Evolutionary conservation across 2,888 invertebrate species (phyloP).

Genomic region (Celastrina argiolus): DNA sequence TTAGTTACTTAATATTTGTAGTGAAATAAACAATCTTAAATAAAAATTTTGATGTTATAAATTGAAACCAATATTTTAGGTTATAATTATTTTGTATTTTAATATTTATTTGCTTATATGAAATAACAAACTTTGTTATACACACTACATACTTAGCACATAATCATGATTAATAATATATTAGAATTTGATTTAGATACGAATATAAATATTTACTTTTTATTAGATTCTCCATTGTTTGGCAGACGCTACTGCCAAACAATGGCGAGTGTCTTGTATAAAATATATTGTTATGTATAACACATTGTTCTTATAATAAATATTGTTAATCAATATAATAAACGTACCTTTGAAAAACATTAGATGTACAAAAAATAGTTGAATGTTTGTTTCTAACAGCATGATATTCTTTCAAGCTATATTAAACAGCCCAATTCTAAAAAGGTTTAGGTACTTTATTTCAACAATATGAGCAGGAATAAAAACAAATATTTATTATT

Average conservation of each 20-base stretch:
- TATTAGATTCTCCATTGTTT: not conserved
- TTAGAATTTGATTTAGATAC: not conserved
- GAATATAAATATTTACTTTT: not conserved
- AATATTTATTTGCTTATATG: too few relatives aligned
- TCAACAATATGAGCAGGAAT: not conserved
- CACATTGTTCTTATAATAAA: constrained; percentile 5
- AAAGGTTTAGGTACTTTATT: too few relatives aligned
- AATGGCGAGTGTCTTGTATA: not conserved
- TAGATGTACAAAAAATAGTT: too few relatives aligned
- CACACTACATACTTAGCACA: not conserved
- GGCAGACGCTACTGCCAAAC: not conserved
- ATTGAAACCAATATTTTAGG: too few relatives aligned
- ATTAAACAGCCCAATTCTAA: too few relatives aligned
- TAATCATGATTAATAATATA: not conserved
- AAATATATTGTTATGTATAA: not conserved
- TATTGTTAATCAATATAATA: not conserved
- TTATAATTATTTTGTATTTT: too few relatives aligned
- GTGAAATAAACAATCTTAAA: too few relatives aligned
- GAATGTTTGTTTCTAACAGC: too few relatives aligned
- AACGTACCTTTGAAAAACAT: not conserved
- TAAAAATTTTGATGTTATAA: too few relatives aligned
- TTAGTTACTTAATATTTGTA: not conserved
- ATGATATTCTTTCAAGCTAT: too few relatives aligned
- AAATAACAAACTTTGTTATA: too few relatives aligned
- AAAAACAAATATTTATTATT: too few relatives aligned